A percentile compares a stretch with the other conserved stretches of the same genome.
phyloP scores from a whole-genome alignment of 2,888 invertebrate genomes.

The Polydrusus pterygomalis region DNA sequence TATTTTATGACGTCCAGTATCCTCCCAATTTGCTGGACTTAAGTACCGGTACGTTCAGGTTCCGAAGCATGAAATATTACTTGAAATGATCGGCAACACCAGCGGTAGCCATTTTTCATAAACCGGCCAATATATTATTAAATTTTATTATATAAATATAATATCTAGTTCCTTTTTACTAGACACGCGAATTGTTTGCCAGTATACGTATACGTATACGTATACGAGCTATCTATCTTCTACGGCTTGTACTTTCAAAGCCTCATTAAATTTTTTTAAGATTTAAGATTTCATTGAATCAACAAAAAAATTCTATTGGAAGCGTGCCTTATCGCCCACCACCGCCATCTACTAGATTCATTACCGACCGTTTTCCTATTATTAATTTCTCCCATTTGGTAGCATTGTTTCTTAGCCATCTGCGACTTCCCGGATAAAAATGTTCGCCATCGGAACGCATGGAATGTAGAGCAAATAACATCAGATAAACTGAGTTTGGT shows the following conservation, averaged over 20 bases:
- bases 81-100: constrained; percentile 37
- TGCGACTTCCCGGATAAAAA: constrained; percentile 44
- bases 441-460: constrained; percentile 39
- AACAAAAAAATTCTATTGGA: too few relatives aligned
- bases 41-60: constrained; percentile 34
- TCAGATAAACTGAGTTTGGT: constrained; percentile 46
- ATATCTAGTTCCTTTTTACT: constrained; percentile 28
- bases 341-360: constrained; percentile 19
- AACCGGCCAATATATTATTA: constrained; percentile 37
- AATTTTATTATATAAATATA: constrained; percentile 40
- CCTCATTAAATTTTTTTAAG: too few relatives aligned
- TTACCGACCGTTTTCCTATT: constrained; percentile 34
- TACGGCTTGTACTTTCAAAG: too few relatives aligned
- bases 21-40: constrained; percentile 37
- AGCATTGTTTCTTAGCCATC: constrained; percentile 46
- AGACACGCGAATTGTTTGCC: constrained; percentile 1
- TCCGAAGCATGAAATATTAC: constrained; percentile 43
- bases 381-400: constrained; percentile 35
- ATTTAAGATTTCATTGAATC: too few relatives aligned
- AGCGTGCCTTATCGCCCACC: constrained; percentile 2
- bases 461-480: constrained; percentile 54
- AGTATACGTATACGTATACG: too few relatives aligned
- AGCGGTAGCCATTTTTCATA: constrained; percentile 44
- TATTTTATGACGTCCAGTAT: constrained; percentile 35
- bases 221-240: too few relatives aligned